Conservation (phyloP, 2,888 invertebrate genomes). For the Drosophila quinaria region DNA sequence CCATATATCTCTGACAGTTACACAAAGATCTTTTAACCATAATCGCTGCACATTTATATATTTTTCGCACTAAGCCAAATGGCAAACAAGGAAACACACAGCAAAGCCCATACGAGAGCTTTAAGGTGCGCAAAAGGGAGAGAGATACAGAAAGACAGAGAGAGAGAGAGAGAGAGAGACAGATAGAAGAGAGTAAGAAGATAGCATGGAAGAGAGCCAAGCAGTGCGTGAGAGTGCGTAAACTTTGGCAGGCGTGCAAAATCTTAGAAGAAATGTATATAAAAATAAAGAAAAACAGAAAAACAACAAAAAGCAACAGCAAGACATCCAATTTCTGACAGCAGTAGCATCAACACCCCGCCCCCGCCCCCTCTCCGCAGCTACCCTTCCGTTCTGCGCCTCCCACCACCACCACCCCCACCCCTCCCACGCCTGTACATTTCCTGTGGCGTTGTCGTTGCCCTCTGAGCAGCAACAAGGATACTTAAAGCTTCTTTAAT, state of each 20-base stretch:
- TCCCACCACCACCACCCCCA: not conserved
- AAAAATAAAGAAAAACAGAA: constrained; percentile 23
- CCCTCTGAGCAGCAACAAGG: constrained; percentile 58
- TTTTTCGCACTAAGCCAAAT: constrained; percentile 59
- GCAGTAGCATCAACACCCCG: not conserved
- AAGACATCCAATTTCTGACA: constrained; percentile 55
- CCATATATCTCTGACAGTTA: constrained; percentile 50
- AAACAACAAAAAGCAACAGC: constrained; percentile 24
- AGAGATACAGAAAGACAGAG: constrained; percentile 29
- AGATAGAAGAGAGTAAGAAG: constrained; percentile 12
- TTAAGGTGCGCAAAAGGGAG: constrained; percentile 63
- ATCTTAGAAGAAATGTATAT: constrained; percentile 50
- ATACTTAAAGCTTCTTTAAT: constrained; percentile 82
- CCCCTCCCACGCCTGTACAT: constrained; percentile 14
- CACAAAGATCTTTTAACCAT: constrained; percentile 71
- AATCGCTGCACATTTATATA: constrained; percentile 78
- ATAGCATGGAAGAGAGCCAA: constrained; percentile 20
- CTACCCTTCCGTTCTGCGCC: constrained; percentile 13
- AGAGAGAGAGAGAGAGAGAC: constrained; percentile 15
- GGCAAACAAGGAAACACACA: constrained; percentile 30
- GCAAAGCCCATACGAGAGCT: constrained; percentile 43
- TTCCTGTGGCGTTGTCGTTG: constrained; percentile 64
- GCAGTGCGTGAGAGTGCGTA: constrained; percentile 73
- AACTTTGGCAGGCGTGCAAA: constrained; percentile 70
- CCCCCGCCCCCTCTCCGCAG: not conserved